Evolutionary conservation across 2,113 vertebrate species (phyloP).

Genomic region (Saguinus imperator): DNA sequence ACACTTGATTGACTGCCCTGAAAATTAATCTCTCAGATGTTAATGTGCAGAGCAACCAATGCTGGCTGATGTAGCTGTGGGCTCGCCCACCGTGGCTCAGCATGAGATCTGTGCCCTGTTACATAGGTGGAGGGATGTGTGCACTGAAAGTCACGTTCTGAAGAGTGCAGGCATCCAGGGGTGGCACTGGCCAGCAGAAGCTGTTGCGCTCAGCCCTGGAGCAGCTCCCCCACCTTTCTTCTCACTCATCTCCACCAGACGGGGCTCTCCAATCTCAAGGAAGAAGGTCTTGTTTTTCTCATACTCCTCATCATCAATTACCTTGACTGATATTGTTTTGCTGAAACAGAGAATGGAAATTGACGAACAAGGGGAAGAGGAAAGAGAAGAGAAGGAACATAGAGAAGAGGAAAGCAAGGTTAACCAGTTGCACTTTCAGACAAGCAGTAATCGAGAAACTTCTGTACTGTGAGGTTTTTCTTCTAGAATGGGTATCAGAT

Average conservation of each 20-base stretch:
- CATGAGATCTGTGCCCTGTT: constrained; percentile 78
- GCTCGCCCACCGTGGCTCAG: background rate
- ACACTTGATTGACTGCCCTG: background rate
- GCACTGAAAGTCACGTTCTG: constrained; percentile 72
- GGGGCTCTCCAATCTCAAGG: constrained; percentile 95
- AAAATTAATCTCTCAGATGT: background rate
- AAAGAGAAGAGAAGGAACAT: constrained; percentile 68
- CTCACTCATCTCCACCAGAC: constrained; percentile 98
- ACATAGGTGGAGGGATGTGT: constrained; percentile 81
- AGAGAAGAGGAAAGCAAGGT: constrained; percentile 68
- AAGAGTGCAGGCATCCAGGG: constrained; percentile 84
- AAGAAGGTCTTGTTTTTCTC: constrained; percentile 99
- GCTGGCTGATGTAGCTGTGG: background rate
- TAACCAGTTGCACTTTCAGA: constrained; percentile 44
- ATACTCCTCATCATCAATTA: constrained; percentile 99
- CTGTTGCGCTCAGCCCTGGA: constrained; percentile 82
- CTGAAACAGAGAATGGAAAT: constrained; percentile 92
- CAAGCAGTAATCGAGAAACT: constrained; percentile 35
- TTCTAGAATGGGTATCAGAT: background rate
- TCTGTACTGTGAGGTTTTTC: background rate
- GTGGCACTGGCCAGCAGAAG: constrained; percentile 85
- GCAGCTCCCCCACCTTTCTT: constrained; percentile 95
- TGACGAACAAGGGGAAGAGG: constrained; percentile 76
- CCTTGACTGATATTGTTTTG: constrained; percentile 96
- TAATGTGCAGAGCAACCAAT: background rate